These are phyloP conservation scores for Fregetta grallaria DNA, from an alignment of 2,113 vertebrate genomes.

Conservation along the genomic window DNA sequence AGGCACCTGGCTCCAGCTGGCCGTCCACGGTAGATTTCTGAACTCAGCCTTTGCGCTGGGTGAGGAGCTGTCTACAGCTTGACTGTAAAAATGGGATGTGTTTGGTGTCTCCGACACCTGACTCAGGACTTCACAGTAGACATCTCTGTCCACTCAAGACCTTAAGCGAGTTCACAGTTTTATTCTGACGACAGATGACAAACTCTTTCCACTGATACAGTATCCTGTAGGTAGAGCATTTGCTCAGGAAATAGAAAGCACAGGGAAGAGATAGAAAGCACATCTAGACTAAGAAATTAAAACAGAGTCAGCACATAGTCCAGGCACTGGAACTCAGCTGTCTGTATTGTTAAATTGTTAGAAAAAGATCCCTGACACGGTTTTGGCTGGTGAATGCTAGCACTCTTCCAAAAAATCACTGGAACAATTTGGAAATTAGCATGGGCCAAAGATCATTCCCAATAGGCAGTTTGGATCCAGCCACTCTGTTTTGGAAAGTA, in stretches of 20 bases:
- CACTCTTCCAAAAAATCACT: slow-evolving; percentile 56
- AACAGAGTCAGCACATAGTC: background rate
- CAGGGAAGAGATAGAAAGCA: background rate
- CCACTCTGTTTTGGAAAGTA: slow-evolving; percentile 30
- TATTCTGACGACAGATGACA: background rate
- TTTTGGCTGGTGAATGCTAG: slow-evolving; percentile 45
- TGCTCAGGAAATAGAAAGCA: background rate
- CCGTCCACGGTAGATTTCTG: background rate
- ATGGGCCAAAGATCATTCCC: slow-evolving; percentile 56
- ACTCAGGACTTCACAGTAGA: background rate
- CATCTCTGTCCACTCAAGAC: background rate
- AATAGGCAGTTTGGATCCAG: slow-evolving; percentile 49
- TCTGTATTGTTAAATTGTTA: slow-evolving; percentile 14
- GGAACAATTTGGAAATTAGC: slow-evolving; percentile 59
- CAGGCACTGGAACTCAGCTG: background rate
- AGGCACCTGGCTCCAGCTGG: background rate
- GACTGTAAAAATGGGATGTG: background rate
- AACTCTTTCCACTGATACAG: background rate
- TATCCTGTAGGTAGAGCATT: background rate
- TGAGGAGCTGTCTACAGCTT: background rate
- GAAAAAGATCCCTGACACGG: background rate
- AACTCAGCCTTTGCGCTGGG: background rate
- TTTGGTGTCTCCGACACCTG: background rate
- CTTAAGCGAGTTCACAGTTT: background rate
- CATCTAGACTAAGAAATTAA: background rate